Base-by-base conservation (phyloP, 2,797 vertebrate genomes). In the Sebastiscus albofasciatus region DNA sequence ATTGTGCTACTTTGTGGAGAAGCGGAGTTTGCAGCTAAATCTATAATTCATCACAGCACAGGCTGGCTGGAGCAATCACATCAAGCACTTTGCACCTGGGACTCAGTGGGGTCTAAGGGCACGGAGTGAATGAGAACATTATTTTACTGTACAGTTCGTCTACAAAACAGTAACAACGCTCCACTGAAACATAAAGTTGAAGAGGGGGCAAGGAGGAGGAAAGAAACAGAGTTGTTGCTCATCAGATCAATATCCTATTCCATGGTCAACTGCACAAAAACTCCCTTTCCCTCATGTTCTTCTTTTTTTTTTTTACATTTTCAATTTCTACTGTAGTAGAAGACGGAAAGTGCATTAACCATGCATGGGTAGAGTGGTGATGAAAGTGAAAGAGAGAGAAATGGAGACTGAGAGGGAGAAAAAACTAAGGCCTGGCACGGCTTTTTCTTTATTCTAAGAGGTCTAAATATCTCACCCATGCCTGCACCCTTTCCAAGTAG, bases 181-280 rank as follows among this genome's bases (percentile, higher is more conserved):
- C 22, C 67, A 80, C 52, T 22, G n/a, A 64, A 69, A 74, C 49
- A 83, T 52, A 18, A 46, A 24, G 76, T 59, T 71, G 33, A 58
- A 77, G 67, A 73, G 36, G 71, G 80, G 60, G 29, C 22, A 55
- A 62, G 16, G 67, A 84, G 56, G 60, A 74, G 61, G 66, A 75
- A 29, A 36, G 36, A 67, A 83, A 58, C 77, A 81, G 64, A 77
- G 58, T 9, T 78, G 79, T 76, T 80, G 59, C 66, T 74, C 77
- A 68, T 83, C 72, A 79, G 81, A 93, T 94, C 90, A 83, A 91
- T 94, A 92, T 76, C 75, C 60, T 90, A 80, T 89, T 83, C 82
- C 56, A 83, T 42, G 83, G 81, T 87, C 83, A 89, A 61, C 64
- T 85, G 80, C 75, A 73, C 77, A 80, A 67, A 80, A 87, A 65